Evolutionary conservation across 2,797 vertebrate genomes (phyloP).

Genomic region (Masticophis lateralis): DNA sequence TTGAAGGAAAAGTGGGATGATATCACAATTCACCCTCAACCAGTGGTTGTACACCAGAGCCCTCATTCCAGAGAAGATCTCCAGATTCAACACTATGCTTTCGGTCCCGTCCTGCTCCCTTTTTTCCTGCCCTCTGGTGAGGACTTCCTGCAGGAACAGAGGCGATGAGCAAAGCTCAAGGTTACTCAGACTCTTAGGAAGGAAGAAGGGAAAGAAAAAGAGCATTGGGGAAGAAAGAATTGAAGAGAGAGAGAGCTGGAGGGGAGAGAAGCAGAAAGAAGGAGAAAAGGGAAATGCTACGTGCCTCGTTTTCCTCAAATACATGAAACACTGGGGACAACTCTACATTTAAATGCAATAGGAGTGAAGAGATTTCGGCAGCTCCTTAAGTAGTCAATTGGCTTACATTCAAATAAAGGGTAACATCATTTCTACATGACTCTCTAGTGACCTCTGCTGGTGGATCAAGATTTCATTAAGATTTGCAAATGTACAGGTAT

Average conservation of each 20-base stretch:
- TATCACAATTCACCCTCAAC: neutral
- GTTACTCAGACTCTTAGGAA: neutral
- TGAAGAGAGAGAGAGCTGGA: neutral
- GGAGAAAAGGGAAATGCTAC: neutral
- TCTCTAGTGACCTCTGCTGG: constrained; percentile 57
- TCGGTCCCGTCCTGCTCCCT: neutral
- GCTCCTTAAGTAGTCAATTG: neutral
- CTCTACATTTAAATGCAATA: neutral
- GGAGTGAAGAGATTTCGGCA: neutral
- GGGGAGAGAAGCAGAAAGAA: neutral
- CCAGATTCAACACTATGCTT: neutral
- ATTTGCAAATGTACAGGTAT: neutral
- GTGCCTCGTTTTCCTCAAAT: neutral
- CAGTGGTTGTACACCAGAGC: neutral
- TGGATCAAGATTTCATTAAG: neutral
- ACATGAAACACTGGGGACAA: neutral
- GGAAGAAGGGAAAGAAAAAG: neutral
- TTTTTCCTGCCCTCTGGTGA: neutral
- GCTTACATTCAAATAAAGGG: neutral
- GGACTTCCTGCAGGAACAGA: neutral
- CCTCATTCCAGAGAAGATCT: neutral
- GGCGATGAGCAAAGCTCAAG: neutral
- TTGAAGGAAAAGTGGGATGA: neutral
- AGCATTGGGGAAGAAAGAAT: neutral
- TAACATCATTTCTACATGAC: neutral